phyloP scores from a whole-genome alignment of 2,888 invertebrate species.

The Seira sanloemensis region DNA sequence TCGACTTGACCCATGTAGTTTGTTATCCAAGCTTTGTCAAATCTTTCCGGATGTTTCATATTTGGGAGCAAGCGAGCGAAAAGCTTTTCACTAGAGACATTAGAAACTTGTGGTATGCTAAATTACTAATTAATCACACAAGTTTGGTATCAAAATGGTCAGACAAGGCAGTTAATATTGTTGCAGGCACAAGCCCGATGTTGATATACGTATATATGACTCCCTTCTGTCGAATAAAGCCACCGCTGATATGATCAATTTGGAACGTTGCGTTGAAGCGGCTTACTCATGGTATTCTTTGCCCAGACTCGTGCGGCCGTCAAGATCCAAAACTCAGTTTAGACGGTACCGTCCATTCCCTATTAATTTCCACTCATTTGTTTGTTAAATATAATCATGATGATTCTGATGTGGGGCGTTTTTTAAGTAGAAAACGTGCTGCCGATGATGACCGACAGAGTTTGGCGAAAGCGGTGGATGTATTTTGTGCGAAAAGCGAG shows the following conservation, averaged over 20 bases:
- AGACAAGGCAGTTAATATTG: not conserved
- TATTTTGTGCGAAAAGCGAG: slow-evolving; percentile 38
- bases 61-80: slow-evolving; percentile 68
- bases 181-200: slow-evolving; percentile 61
- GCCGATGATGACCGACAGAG: not conserved
- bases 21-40: slow-evolving; percentile 58
- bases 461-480: slow-evolving; percentile 32
- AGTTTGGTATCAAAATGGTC: not conserved
- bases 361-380: not conserved
- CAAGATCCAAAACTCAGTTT: slow-evolving; percentile 36
- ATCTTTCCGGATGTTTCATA: slow-evolving; percentile 58
- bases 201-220: slow-evolving; percentile 61
- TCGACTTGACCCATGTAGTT: slow-evolving; percentile 57
- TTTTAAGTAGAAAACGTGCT: slow-evolving; percentile 24
- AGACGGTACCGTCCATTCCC: slow-evolving; percentile 44
- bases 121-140: not conserved
- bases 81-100: slow-evolving; percentile 66
- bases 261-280: slow-evolving; percentile 66
- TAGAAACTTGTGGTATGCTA: slow-evolving; percentile 64
- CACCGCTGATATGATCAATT: slow-evolving; percentile 63
- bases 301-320: slow-evolving; percentile 55
- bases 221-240: slow-evolving; percentile 60
- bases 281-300: slow-evolving; percentile 45
- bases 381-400: not conserved
- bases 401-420: not conserved